Evolutionary conservation across 2,888 invertebrate genomes (phyloP), one percentile per base, ranked within the genome.

Genomic region (Furcula furcula): DNA sequence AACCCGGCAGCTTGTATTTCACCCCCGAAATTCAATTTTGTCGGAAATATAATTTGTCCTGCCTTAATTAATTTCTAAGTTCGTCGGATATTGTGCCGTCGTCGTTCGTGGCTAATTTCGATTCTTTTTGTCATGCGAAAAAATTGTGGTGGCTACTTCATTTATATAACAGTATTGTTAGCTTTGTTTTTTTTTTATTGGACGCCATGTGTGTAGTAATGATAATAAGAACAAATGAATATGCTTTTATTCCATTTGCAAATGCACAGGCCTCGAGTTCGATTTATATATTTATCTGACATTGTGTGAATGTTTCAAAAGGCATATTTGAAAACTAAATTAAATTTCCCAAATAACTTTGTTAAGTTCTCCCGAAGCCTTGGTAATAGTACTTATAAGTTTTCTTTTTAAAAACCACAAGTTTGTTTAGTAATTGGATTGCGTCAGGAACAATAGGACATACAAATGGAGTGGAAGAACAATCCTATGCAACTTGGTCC

Each of bases 21-120:
- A 52, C 55, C 55, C 43, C 54, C 50, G 46, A 61, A 72, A 71
- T 75, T 71, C 58, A 71, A 66, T 73, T 72, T 54, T 12, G 47
- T 42, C 52, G 48, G 58, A 60, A 71, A 68, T 68, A 64, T 72
- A 68, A 75, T 78, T 78, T 72, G 68, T 65, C 65, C 54, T 58
- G 52, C 39, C 59, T 54, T 70, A 74, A 79, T 78, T 76, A 73
- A 73, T 76, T 72, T 74, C 62, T 69, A 67, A 70, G 64, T 71
- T 74, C 56, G 64, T 57, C 46, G 45, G 48, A 47, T 64, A 58
- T 64, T 55, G 52, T 54, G 30, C 38, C 42, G 42, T 53, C 42
- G 42, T 53, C 55, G 58, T 45, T 64, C 45, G 47, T 49, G 42
- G 55, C 57, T 67, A 57, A 73, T 69, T 75, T 65, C 31, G 36